These are phyloP conservation scores for Leptinotarsa haldemani DNA, from an alignment of 2,888 invertebrate genomes.

Conservation along the genomic window DNA sequence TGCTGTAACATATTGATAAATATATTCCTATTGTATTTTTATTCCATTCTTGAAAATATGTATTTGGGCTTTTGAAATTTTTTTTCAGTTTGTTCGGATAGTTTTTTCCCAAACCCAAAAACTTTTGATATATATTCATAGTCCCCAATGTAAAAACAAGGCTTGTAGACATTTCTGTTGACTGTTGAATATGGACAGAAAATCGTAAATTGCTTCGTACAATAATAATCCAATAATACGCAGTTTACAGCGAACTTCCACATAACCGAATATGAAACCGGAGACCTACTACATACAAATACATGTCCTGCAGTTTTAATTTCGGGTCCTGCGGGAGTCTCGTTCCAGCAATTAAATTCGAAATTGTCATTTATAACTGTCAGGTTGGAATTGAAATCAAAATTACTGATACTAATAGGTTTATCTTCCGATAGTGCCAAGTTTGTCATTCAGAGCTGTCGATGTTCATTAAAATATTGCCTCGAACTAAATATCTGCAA, in stretches of 20 bases:
- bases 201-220: not conserved
- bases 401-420: constrained; percentile 1
- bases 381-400: not conserved
- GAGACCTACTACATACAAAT: not conserved
- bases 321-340: not conserved
- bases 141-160: no score
- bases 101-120: no score
- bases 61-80: no score
- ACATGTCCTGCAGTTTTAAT: constrained; percentile 4
- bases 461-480: constrained; percentile 5
- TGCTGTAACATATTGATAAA: no score
- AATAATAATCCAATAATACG: not conserved
- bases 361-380: constrained; percentile 9
- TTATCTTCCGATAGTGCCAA: not conserved
- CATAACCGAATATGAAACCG: not conserved
- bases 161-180: no score
- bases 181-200: no score
- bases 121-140: no score
- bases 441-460: constrained; percentile 1
- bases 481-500: not conserved
- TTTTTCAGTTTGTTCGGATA: no score
- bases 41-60: no score
- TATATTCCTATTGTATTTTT: no score
- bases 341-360: not conserved
- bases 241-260: not conserved